A percentile compares a stretch with the other conserved stretches of the same genome.
phyloP scores from a whole-genome alignment of 2,797 vertebrate genomes.

The Cichlasoma orientale region DNA sequence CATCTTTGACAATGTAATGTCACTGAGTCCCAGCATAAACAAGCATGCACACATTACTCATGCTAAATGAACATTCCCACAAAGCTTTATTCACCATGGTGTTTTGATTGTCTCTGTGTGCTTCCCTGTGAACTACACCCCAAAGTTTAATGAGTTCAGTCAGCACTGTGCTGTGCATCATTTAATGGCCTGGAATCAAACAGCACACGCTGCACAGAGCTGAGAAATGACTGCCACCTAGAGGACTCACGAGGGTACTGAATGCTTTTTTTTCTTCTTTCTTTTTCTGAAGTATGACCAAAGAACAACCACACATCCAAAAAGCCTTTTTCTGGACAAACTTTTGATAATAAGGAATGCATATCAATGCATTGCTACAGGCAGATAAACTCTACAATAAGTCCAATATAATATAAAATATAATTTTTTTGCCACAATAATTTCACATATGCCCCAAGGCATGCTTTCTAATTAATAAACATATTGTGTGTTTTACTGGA shows the following conservation, averaged over 20 bases:
- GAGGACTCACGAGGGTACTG: constrained; percentile 34
- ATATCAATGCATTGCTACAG: neutral
- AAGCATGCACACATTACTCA: constrained; percentile 22
- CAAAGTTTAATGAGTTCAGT: constrained; percentile 56
- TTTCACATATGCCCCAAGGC: neutral
- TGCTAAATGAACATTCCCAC: neutral
- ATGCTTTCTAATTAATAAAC: neutral
- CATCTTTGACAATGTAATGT: constrained; percentile 8
- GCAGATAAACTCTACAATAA: neutral
- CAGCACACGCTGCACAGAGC: neutral
- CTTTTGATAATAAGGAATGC: neutral
- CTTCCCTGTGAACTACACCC: constrained; percentile 25
- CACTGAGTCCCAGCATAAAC: constrained; percentile 27
- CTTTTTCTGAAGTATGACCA: too few relatives aligned
- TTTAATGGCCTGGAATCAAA: neutral
- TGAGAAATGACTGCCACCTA: constrained; percentile 62
- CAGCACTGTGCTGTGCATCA: constrained; percentile 5
- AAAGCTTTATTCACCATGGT: constrained; percentile 28
- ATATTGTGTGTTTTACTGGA: neutral
- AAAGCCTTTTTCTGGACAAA: too few relatives aligned
- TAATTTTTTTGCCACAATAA: neutral
- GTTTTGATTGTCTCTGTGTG: constrained; percentile 30
- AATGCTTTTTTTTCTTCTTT: too few relatives aligned
- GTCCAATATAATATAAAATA: neutral
- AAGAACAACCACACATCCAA: too few relatives aligned